Evolutionary conservation across 2,113 vertebrate species (phyloP).

Genomic region (Rhodinocichla rosea): DNA sequence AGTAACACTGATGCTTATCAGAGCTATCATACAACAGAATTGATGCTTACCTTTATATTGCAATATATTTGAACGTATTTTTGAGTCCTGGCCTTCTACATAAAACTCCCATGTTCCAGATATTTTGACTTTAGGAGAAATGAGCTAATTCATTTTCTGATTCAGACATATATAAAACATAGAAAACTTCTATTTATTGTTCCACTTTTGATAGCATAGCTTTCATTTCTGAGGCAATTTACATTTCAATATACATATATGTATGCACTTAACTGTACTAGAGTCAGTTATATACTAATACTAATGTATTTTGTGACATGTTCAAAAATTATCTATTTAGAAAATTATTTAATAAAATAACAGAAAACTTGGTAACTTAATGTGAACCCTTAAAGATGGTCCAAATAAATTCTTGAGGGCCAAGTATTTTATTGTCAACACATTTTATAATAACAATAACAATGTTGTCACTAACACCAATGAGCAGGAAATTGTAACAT

Average conservation of each 20-base stretch:
- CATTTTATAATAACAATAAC: background rate
- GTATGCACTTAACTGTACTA: background rate
- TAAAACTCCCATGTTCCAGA: background rate
- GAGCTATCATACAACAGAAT: background rate
- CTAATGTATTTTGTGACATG: background rate
- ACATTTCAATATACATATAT: background rate
- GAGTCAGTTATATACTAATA: no score
- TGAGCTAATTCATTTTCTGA: background rate
- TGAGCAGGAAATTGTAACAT: background rate
- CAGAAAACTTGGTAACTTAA: background rate
- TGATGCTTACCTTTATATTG: background rate
- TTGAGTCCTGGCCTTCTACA: background rate
- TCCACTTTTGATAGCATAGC: background rate
- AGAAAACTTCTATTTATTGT: background rate
- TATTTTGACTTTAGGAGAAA: background rate
- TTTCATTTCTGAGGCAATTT: background rate
- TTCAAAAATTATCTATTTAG: background rate
- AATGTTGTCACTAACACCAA: background rate
- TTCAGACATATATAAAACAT: background rate
- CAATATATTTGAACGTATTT: background rate
- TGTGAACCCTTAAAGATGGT: background rate
- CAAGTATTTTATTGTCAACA: background rate
- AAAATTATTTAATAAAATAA: background rate
- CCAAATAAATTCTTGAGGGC: background rate
- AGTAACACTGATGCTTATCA: background rate